phyloP scores from a whole-genome alignment of 64 coral and sea anemone genomes.

The Pocillopora damicornis region DNA sequence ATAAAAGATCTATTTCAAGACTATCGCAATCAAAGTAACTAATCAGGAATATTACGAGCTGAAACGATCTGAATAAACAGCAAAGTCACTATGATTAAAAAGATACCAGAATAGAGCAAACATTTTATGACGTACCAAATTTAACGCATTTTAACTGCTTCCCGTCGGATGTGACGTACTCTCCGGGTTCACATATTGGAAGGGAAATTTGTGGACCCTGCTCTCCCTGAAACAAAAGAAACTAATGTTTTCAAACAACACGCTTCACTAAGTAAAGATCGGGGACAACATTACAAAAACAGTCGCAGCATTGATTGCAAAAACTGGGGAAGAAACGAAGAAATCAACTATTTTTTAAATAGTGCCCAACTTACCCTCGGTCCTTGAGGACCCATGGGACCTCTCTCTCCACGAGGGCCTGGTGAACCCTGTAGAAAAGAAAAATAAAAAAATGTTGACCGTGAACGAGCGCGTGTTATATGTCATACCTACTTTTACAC shows the following conservation, averaged over 20 bases:
- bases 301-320: no score
- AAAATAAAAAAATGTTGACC: no score
- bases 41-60: neutral
- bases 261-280: neutral
- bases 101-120: neutral
- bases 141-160: slow-evolving; percentile 66
- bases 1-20: neutral
- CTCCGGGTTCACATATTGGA: slow-evolving; percentile 62
- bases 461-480: no score
- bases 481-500: no score
- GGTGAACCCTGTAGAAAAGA: slow-evolving; percentile 25
- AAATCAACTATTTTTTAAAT: neutral
- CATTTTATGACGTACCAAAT: slow-evolving; percentile 67
- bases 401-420: slow-evolving; percentile 24
- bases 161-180: slow-evolving; percentile 82
- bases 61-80: neutral
- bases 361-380: slow-evolving; percentile 23
- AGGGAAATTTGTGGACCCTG: slow-evolving; percentile 49
- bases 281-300: no score
- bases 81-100: neutral
- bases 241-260: neutral
- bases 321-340: neutral
- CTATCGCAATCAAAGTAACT: neutral
- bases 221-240: slow-evolving; percentile 48
- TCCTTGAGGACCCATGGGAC: slow-evolving; percentile 30